Evolutionary conservation across 2,888 invertebrate species (phyloP).

Genomic region (Cyclophora albipunctata): DNA sequence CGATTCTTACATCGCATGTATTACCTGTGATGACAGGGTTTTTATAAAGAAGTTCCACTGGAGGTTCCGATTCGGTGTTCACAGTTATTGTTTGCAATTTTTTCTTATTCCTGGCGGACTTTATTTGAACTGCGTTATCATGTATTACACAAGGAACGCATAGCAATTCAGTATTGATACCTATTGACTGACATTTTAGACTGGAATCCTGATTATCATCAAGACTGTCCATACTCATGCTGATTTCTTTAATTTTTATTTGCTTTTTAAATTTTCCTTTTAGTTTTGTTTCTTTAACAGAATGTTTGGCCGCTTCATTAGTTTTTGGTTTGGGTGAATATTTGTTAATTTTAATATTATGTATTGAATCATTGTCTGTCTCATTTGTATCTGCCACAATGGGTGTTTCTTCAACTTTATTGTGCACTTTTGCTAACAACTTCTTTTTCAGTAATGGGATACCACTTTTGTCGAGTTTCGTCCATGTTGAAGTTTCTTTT

Average conservation of each 20-base stretch:
- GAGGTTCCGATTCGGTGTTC: constrained; percentile 24
- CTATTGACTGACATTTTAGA: constrained; percentile 45
- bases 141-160: constrained; percentile 64
- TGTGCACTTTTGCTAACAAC: constrained; percentile 1
- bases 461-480: constrained; percentile 38
- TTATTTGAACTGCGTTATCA: constrained; percentile 34
- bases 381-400: constrained; percentile 14
- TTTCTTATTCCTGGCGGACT: constrained; percentile 11
- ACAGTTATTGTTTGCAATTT: constrained; percentile 10
- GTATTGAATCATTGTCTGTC: constrained; percentile 1
- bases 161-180: constrained; percentile 56
- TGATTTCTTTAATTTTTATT: constrained; percentile 41
- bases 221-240: constrained; percentile 61
- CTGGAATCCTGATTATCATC: constrained; percentile 35
- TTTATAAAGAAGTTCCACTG: constrained; percentile 54
- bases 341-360: no score
- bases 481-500: constrained; percentile 17
- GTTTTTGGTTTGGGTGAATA: no score
- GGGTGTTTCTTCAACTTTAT: constrained; percentile 17
- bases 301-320: constrained; percentile 4
- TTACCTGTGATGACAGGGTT: constrained; percentile 37
- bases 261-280: constrained; percentile 18
- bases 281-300: constrained; percentile 14
- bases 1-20: constrained; percentile 28
- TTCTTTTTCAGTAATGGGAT: constrained; percentile 46